These are phyloP conservation scores for Accipiter virgatus DNA, from an alignment of 2,113 vertebrate genomes.

Conservation along the genomic window DNA sequence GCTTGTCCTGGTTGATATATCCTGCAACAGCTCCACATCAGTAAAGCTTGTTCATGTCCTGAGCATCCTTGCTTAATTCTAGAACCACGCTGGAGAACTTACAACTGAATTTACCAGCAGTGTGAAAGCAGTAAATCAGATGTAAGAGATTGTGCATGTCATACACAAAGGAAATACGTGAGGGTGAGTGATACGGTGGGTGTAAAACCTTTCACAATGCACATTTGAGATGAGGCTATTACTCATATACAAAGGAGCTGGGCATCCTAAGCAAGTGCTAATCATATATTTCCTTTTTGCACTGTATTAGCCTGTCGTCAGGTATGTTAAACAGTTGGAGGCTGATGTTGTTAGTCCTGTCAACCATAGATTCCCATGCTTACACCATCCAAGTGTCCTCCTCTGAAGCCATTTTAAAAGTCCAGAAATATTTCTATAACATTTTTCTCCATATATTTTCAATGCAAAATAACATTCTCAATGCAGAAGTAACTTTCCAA, in stretches of 20 bases:
- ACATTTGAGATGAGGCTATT: neutral
- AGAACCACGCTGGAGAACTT: neutral
- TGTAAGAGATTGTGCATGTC: neutral
- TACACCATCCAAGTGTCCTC: neutral
- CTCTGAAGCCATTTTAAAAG: neutral
- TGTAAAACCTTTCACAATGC: neutral
- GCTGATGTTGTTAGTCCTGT: neutral
- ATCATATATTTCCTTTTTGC: neutral
- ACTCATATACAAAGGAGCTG: neutral
- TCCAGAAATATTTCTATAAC: neutral
- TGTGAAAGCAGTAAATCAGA: neutral
- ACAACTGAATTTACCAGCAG: neutral
- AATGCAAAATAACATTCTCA: neutral
- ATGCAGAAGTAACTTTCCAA: neutral
- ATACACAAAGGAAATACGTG: neutral
- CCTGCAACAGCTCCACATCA: neutral
- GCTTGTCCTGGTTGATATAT: neutral
- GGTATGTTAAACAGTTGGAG: neutral
- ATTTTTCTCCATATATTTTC: neutral
- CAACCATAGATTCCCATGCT: neutral
- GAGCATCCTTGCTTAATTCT: neutral
- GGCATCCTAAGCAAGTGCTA: neutral
- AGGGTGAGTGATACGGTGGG: neutral
- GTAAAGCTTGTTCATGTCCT: neutral
- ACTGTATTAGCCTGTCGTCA: neutral